A percentile compares a stretch with the other conserved stretches of the same genome.
These are phyloP conservation scores for Atta cephalotes DNA, from an alignment of 1,140 invertebrate species.

Conservation along the genomic window DNA sequence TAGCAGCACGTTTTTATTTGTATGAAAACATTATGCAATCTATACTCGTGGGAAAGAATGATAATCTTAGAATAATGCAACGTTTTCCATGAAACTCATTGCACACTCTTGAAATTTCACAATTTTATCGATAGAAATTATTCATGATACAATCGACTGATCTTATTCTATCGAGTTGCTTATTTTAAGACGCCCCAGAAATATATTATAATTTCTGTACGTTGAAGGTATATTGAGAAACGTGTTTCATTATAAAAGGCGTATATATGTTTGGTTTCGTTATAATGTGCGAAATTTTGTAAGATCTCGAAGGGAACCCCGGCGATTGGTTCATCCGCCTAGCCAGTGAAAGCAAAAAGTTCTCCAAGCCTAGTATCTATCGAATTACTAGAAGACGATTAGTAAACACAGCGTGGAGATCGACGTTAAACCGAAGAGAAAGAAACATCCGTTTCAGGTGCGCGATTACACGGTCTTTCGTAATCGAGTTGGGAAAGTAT, in stretches of 20 bases:
- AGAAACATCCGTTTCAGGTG: constrained; percentile 20
- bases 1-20: background rate
- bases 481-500: constrained; percentile 35
- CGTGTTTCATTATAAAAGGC: constrained; percentile 2
- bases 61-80: background rate
- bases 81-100: no score
- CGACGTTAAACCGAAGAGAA: background rate
- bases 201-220: background rate
- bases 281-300: constrained; percentile 43
- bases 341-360: constrained; percentile 46
- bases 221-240: constrained; percentile 16
- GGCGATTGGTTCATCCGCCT: constrained; percentile 32
- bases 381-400: constrained; percentile 28
- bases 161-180: background rate
- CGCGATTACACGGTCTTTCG: constrained; percentile 29
- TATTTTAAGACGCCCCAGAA: background rate
- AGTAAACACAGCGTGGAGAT: constrained; percentile 36
- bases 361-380: background rate
- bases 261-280: background rate
- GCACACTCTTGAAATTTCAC: background rate
- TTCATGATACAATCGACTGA: background rate
- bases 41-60: background rate
- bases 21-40: background rate
- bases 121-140: constrained; percentile 8
- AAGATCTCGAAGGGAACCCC: constrained; percentile 1